Evolutionary conservation across 2,797 vertebrate genomes (phyloP), one percentile per base, ranked within the genome.

Genomic region (Schizopygopsis pylzovi): DNA sequence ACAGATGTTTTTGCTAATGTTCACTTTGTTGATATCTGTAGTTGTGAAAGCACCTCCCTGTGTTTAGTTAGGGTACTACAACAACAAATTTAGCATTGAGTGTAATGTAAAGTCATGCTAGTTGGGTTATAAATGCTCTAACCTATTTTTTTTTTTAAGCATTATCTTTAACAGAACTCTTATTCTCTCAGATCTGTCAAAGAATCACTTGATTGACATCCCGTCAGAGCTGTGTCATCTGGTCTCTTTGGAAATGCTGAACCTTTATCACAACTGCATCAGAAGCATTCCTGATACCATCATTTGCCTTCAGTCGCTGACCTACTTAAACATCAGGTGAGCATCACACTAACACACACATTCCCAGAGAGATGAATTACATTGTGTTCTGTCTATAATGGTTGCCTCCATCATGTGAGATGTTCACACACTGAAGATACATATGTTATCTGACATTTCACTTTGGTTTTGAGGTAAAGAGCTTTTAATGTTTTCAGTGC

Each of bases 191-290:
- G 98, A 99, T 91, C 92, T 99, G 83, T 99, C 98, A 20, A 98
- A 96, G 94, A 99, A 99, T 89, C 95, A 97, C 73, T 91, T 99
- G 93, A 89, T 95, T 0, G 98, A 99, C 56, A 91, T 99, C 86
- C 98, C 98, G 13, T 91, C 94, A 0, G 98, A 99, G 80, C 87
- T 98, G 77, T 97, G 96, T 88, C 96, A 97, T 81, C 95, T 98
- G 83, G 96, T 99, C 47, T 97, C 98, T 81, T 91, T 99, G 94
- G 98, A 99, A 94, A 96, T 93, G 18, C 94, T 99, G 84, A 98
- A 97, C 91, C 92, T 99, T 13, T 98, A 99, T 89, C 98, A 99
- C 92, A 99, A 99, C 91, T 98, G 98, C 92, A 97, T 99, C 93
- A 95, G 95, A 94, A 95, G 95, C 93, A 96, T 99, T 92, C 98